These are phyloP conservation scores for Paramisgurnus dabryanus DNA, from an alignment of 2,113 vertebrate species.

Conservation along the genomic window DNA sequence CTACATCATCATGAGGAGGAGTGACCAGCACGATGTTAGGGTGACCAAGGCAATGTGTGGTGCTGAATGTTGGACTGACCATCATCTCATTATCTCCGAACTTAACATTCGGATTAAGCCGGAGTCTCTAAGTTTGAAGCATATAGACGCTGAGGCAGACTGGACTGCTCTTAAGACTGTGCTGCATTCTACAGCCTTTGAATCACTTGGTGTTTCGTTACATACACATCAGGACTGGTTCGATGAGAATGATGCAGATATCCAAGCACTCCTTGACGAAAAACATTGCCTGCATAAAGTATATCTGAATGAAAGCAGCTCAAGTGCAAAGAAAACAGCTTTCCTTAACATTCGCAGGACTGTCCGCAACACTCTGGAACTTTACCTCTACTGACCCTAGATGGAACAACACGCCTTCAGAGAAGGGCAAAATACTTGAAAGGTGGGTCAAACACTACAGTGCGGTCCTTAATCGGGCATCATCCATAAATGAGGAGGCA, in stretches of 20 bases:
- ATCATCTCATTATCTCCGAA: slow-evolving; percentile 22
- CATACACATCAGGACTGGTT: slow-evolving; percentile 33
- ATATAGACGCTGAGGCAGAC: slow-evolving; percentile 23
- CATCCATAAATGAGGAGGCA: no score
- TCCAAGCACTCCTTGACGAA: slow-evolving; percentile 32
- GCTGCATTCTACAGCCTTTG: neutral
- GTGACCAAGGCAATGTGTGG: no score
- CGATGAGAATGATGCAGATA: slow-evolving; percentile 33
- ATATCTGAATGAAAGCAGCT: slow-evolving; percentile 23
- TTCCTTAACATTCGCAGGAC: neutral
- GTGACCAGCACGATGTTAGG: no score
- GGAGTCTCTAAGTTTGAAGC: slow-evolving; percentile 33
- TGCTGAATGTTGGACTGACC: slow-evolving; percentile 15
- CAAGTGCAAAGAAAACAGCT: neutral
- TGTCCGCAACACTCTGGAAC: slow-evolving; percentile 29
- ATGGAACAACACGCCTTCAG: neutral
- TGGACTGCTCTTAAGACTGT: neutral
- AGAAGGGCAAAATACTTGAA: slow-evolving; percentile 9
- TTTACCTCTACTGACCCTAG: slow-evolving; percentile 9
- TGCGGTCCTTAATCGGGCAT: no score
- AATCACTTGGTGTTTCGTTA: slow-evolving; percentile 23
- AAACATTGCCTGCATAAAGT: slow-evolving; percentile 29
- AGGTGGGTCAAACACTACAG: no score
- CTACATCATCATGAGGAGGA: no score
- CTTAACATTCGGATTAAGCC: slow-evolving; percentile 25